These are phyloP conservation scores for Serilophus lunatus DNA, from an alignment of 2,113 vertebrate genomes.

Conservation along the genomic window DNA sequence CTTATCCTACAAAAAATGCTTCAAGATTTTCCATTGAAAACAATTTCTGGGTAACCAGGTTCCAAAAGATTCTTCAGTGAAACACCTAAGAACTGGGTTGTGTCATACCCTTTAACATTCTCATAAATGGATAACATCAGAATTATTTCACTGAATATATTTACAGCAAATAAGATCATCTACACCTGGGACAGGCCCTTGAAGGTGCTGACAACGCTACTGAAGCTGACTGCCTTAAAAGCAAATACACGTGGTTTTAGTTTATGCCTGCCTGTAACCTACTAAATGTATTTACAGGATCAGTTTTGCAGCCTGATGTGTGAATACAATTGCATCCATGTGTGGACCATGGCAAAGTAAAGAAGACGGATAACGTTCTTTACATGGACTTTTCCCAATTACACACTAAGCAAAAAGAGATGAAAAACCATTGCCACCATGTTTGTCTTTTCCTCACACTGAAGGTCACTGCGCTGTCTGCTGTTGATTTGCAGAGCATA, in stretches of 20 bases:
- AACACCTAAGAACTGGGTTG: background rate
- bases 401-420: background rate
- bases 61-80: constrained; percentile 6
- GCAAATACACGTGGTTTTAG: constrained; percentile 73
- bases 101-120: constrained; percentile 31
- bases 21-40: constrained; percentile 10
- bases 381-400: background rate
- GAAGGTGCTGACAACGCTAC: constrained; percentile 66
- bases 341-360: constrained; percentile 31
- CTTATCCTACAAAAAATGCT: constrained; percentile 14
- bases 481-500: background rate
- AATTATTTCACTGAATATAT: constrained; percentile 56
- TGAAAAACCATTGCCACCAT: background rate
- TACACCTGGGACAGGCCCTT: constrained; percentile 29
- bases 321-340: constrained; percentile 69
- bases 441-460: background rate
- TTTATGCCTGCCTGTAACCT: constrained; percentile 64
- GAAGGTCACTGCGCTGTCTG: background rate
- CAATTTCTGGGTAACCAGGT: background rate
- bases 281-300: constrained; percentile 66
- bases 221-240: constrained; percentile 66
- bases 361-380: constrained; percentile 16
- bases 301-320: constrained; percentile 57
- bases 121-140: constrained; percentile 51
- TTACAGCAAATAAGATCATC: constrained; percentile 47